A percentile compares a stretch with the other conserved stretches of the same genome.
Evolutionary conservation across 2,888 invertebrate species (phyloP).

Genomic region (Bruchidius siliquastri): DNA sequence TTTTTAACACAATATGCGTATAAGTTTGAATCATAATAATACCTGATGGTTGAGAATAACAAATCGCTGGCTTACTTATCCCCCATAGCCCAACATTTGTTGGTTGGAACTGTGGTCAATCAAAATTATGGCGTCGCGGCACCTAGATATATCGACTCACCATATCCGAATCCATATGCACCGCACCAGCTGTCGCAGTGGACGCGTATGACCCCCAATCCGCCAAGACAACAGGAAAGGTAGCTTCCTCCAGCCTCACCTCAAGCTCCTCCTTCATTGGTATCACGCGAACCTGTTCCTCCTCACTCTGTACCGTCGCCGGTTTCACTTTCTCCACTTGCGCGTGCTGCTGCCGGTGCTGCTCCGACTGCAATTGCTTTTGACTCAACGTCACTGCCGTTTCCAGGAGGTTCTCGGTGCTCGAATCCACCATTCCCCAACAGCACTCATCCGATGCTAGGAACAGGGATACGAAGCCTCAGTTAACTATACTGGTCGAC

Average conservation of each 20-base stretch:
- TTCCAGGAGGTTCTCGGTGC: constrained; percentile 48
- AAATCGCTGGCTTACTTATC: no score
- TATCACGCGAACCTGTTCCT: constrained; percentile 47
- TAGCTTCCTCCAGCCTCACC: constrained; percentile 52
- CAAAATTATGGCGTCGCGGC: no score
- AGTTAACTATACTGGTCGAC: neutral
- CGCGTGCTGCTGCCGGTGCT: constrained; percentile 14
- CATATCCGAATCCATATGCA: constrained; percentile 48
- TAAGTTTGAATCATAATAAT: no score
- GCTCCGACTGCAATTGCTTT: constrained; percentile 1
- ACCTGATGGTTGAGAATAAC: no score
- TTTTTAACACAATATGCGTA: no score
- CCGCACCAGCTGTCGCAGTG: constrained; percentile 32
- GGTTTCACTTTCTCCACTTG: constrained; percentile 5
- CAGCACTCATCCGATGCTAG: constrained; percentile 42
- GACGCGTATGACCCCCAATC: constrained; percentile 40
- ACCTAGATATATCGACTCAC: constrained; percentile 27
- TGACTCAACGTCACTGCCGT: constrained; percentile 17
- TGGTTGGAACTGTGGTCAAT: no score
- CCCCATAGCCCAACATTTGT: no score
- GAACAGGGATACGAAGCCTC: constrained; percentile 13
- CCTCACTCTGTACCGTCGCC: constrained; percentile 6
- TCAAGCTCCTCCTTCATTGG: constrained; percentile 59
- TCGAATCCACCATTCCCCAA: constrained; percentile 51
- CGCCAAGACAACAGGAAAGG: constrained; percentile 47